Percentiles rank a stretch among this genome's conserved stretches.
phyloP scores from a whole-genome alignment of 2,888 invertebrate genomes.

The Euzophera pinguis region DNA sequence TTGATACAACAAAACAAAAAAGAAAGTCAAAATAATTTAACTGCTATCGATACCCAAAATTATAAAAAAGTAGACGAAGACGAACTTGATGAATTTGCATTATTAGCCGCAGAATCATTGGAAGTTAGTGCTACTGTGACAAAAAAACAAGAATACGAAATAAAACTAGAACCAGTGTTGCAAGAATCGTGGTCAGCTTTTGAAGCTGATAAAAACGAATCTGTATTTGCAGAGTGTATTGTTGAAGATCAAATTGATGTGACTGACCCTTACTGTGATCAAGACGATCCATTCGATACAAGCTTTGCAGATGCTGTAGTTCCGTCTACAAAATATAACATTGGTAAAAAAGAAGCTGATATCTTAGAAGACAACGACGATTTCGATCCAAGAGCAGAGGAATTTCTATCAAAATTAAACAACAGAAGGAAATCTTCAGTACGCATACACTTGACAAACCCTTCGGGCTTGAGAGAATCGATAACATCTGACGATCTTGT shows the following conservation, averaged over 20 bases:
- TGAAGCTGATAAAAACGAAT: constrained; percentile 74
- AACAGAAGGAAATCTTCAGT: constrained; percentile 73
- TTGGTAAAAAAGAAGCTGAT: constrained; percentile 61
- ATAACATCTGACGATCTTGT: constrained; percentile 74
- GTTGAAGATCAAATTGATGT: constrained; percentile 70
- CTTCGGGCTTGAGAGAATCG: constrained; percentile 80
- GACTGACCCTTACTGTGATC: constrained; percentile 72
- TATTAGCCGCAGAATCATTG: constrained; percentile 88
- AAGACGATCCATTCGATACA: constrained; percentile 92
- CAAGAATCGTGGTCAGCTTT: constrained; percentile 84
- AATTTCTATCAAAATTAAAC: constrained; percentile 60
- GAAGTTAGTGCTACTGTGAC: constrained; percentile 76
- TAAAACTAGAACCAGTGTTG: constrained; percentile 62
- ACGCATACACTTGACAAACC: constrained; percentile 83
- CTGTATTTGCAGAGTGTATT: constrained; percentile 66
- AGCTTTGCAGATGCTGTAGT: constrained; percentile 89
- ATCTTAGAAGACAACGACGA: constrained; percentile 74
- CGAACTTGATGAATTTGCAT: constrained; percentile 88
- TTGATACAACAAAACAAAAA: constrained; percentile 67
- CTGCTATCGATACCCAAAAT: constrained; percentile 21
- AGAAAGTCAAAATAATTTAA: constrained; percentile 29
- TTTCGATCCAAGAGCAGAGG: constrained; percentile 84
- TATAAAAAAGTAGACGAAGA: constrained; percentile 58
- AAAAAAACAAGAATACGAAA: constrained; percentile 61
- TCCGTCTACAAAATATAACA: constrained; percentile 64